These are phyloP conservation scores for Penelope pileata DNA, from an alignment of 2,113 vertebrate genomes.

Conservation along the genomic window DNA sequence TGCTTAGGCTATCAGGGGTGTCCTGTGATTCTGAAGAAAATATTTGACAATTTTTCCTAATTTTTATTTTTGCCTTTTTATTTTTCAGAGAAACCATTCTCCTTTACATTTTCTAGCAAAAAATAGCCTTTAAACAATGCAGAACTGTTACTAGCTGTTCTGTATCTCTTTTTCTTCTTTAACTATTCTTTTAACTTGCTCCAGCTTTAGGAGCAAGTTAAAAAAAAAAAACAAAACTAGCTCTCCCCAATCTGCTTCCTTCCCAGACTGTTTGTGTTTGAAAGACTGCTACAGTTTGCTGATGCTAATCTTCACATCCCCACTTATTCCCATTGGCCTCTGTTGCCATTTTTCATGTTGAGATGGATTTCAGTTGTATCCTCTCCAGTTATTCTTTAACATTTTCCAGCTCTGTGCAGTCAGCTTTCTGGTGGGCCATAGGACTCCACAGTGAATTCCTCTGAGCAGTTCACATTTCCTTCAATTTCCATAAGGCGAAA, in stretches of 20 bases:
- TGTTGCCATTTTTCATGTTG: not conserved
- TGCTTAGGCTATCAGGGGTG: not conserved
- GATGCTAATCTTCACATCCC: conserved; percentile 53
- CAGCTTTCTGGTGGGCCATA: conserved; percentile 10
- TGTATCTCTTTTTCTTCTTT: not conserved
- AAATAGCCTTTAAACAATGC: not conserved
- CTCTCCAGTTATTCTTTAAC: conserved; percentile 23
- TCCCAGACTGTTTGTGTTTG: conserved; percentile 1
- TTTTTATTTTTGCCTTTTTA: not conserved
- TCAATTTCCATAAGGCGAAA: conserved; percentile 13
- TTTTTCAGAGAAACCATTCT: not conserved
- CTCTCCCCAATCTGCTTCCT: not conserved
- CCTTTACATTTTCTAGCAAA: not conserved
- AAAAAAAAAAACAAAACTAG: no score
- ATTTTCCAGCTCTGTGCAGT: conserved; percentile 20
- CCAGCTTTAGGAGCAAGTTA: not conserved
- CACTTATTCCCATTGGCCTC: conserved; percentile 10
- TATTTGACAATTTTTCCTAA: not conserved
- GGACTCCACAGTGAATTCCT: conserved; percentile 17
- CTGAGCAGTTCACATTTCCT: conserved; percentile 26
- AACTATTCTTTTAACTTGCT: conserved; percentile 12
- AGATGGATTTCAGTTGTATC: conserved; percentile 37
- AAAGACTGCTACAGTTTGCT: conserved; percentile 25
- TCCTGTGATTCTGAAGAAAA: not conserved
- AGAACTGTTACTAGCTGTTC: not conserved